phyloP scores from a whole-genome alignment of 2,888 invertebrate species.

The Strigamia crassipes region DNA sequence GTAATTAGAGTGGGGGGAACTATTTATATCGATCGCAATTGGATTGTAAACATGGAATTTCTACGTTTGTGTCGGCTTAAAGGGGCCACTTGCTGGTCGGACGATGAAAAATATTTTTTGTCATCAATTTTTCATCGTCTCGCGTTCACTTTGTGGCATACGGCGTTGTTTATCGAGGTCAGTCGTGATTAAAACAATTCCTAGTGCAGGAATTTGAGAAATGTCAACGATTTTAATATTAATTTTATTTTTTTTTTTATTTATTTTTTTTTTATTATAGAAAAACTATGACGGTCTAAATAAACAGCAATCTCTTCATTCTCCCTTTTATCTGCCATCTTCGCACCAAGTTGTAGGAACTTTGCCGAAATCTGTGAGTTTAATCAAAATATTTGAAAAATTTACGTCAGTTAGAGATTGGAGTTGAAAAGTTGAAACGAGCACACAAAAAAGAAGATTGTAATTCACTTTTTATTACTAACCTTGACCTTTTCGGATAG shows the following conservation, averaged over 20 bases:
- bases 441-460: neutral
- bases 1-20: neutral
- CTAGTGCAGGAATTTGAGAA: neutral
- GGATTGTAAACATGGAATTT: neutral
- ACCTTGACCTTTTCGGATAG: conserved; percentile 33
- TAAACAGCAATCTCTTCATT: conserved; percentile 8
- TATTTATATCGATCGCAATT: neutral
- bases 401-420: neutral
- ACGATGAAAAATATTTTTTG: neutral
- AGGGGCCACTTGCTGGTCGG: neutral
- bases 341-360: neutral
- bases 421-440: neutral
- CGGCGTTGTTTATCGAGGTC: conserved; percentile 70
- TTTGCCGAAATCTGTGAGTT: conserved; percentile 43
- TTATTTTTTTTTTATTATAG: conserved; percentile 7
- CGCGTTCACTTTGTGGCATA: conserved; percentile 76
- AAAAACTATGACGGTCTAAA: conserved; percentile 33
- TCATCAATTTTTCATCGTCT: conserved; percentile 67
- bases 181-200: neutral
- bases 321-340: conserved; percentile 25
- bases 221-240: neutral
- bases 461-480: conserved; percentile 4
- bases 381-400: neutral
- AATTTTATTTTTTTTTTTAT: neutral
- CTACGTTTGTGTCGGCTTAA: neutral